These are phyloP conservation scores for Perognathus longimembris DNA, from an alignment of 2,113 vertebrate genomes.

Conservation along the genomic window DNA sequence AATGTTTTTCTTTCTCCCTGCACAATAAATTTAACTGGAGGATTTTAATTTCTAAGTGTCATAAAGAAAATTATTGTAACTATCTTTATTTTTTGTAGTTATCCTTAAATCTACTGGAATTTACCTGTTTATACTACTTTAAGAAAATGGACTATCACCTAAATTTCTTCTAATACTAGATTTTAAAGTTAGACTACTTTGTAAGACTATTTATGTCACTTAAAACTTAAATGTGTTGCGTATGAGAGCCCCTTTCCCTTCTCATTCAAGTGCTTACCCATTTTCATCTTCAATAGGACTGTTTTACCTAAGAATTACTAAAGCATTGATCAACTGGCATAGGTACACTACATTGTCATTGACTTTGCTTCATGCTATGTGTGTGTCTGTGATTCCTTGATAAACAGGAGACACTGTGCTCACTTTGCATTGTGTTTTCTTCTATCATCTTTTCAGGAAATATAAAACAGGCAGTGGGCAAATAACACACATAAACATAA, in stretches of 20 bases:
- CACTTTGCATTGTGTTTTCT: not conserved
- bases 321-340: not conserved
- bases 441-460: not conserved
- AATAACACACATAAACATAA: not conserved
- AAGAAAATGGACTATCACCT: not conserved
- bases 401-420: not conserved
- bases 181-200: slow-evolving; percentile 38
- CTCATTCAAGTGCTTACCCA: not conserved
- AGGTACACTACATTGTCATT: not conserved
- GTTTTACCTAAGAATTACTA: not conserved
- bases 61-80: not conserved
- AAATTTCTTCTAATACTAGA: not conserved
- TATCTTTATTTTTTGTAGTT: not conserved
- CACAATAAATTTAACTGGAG: not conserved
- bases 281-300: not conserved
- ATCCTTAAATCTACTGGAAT: not conserved
- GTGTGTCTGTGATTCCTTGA: not conserved
- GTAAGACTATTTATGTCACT: slow-evolving; percentile 10
- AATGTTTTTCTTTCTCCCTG: not conserved
- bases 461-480: not conserved
- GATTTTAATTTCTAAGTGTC: not conserved
- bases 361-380: not conserved
- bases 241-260: not conserved
- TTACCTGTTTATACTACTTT: not conserved
- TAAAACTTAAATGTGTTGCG: not conserved